A percentile compares a stretch with the other conserved stretches of the same genome.
phyloP scores from a whole-genome alignment of 2,113 vertebrate species.

The Ardeotis arabs region DNA sequence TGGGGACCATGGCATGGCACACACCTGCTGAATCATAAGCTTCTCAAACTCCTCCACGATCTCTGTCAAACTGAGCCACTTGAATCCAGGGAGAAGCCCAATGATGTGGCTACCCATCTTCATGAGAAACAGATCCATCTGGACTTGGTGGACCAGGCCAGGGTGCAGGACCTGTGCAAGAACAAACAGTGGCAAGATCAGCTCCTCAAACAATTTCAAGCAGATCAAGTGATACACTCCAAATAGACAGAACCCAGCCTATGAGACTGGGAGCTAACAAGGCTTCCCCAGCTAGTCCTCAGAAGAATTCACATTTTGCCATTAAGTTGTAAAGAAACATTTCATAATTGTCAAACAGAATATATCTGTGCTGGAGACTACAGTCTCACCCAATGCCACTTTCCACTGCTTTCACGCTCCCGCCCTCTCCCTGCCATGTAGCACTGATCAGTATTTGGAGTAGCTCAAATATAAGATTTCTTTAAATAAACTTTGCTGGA shows the following conservation, averaged over 20 bases:
- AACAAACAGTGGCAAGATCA: neutral
- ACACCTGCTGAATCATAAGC: slow-evolving; percentile 94
- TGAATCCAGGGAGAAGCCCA: slow-evolving; percentile 88
- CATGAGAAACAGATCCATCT: slow-evolving; percentile 90
- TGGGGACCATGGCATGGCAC: neutral
- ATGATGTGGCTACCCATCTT: slow-evolving; percentile 84
- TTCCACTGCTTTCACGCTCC: neutral
- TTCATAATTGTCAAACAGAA: neutral
- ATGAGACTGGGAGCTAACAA: neutral
- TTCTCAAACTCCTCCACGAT: slow-evolving; percentile 94
- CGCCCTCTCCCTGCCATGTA: rapidly evolving
- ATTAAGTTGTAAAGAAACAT: neutral
- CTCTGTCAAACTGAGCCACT: slow-evolving; percentile 93
- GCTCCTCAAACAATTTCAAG: neutral
- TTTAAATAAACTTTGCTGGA: neutral
- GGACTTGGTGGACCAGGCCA: slow-evolving; percentile 86
- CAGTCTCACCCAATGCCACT: neutral
- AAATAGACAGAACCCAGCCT: neutral
- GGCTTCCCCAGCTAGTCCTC: neutral
- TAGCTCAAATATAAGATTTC: neutral
- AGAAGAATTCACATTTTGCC: neutral
- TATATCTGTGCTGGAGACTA: neutral
- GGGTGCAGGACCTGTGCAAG: slow-evolving; percentile 89
- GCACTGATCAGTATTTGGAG: neutral
- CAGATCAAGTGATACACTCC: neutral